Conservation (phyloP, 2,888 invertebrate genomes). For the Geophilus truncorum region DNA sequence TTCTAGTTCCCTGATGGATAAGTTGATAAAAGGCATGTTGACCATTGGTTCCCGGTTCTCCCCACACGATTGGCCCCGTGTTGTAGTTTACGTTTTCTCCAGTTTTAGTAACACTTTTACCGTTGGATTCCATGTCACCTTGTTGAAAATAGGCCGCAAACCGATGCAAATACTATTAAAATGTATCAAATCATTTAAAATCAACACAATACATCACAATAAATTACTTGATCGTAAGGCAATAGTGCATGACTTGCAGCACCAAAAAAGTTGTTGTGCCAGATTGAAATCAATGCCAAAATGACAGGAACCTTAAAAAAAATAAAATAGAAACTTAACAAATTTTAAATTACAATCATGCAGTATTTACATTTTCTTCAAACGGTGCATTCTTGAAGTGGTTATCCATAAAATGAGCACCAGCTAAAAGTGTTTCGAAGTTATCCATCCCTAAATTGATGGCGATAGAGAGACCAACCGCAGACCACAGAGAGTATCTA, state of each 20-base stretch:
- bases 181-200: neutral
- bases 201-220: neutral
- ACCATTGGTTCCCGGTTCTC: constrained; percentile 98
- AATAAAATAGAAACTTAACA: neutral
- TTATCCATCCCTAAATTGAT: constrained; percentile 66
- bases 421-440: constrained; percentile 83
- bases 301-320: constrained; percentile 76
- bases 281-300: constrained; percentile 81
- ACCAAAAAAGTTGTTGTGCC: constrained; percentile 93
- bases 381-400: constrained; percentile 83
- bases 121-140: constrained; percentile 99
- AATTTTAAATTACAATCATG: neutral
- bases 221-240: constrained; percentile 83
- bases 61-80: constrained; percentile 86
- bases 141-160: constrained; percentile 99
- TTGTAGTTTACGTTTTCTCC: constrained; percentile 49
- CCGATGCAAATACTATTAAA: constrained; percentile 80
- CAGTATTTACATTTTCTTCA: constrained; percentile 75
- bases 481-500: constrained; percentile 96
- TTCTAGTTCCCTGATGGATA: constrained; percentile 86
- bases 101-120: constrained; percentile 62
- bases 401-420: constrained; percentile 89
- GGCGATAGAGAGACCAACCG: constrained; percentile 95
- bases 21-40: constrained; percentile 99
- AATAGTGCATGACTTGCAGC: constrained; percentile 93